These are phyloP conservation scores for Tachysurus fulvidraco DNA, from an alignment of 2,113 vertebrate genomes.

Conservation along the genomic window DNA sequence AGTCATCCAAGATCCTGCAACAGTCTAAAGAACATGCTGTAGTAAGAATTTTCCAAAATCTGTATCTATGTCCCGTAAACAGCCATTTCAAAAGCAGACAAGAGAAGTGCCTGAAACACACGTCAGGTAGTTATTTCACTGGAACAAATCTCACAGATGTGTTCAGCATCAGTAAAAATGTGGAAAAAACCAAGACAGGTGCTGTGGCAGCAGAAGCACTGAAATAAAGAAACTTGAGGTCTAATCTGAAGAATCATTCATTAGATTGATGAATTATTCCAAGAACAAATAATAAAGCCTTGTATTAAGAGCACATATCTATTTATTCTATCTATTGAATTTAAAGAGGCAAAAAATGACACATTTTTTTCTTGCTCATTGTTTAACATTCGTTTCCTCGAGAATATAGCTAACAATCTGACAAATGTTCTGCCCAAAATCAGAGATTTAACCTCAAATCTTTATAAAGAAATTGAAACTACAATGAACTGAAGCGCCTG, in stretches of 20 bases:
- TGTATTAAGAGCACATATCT: neutral
- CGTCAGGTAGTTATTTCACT: neutral
- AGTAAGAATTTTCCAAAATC: neutral
- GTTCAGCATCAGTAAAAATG: neutral
- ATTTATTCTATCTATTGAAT: neutral
- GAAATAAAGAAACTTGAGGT: neutral
- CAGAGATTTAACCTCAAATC: neutral
- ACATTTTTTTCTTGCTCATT: neutral
- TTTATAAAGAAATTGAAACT: neutral
- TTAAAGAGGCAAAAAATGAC: neutral
- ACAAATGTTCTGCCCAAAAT: too few relatives aligned
- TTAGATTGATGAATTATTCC: neutral
- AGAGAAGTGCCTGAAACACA: neutral
- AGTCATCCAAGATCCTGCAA: neutral
- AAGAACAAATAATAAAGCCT: neutral
- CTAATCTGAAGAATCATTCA: neutral
- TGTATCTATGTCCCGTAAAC: neutral
- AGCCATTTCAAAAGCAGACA: neutral
- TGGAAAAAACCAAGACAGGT: conserved; percentile 9
- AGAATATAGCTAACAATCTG: neutral
- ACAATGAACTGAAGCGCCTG: neutral
- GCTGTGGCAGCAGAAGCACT: neutral
- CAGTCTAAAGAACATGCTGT: neutral
- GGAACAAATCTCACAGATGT: conserved; percentile 16
- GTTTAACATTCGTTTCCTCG: neutral